phyloP scores from a whole-genome alignment of 2,888 invertebrate genomes.

The Crematogaster levior region DNA sequence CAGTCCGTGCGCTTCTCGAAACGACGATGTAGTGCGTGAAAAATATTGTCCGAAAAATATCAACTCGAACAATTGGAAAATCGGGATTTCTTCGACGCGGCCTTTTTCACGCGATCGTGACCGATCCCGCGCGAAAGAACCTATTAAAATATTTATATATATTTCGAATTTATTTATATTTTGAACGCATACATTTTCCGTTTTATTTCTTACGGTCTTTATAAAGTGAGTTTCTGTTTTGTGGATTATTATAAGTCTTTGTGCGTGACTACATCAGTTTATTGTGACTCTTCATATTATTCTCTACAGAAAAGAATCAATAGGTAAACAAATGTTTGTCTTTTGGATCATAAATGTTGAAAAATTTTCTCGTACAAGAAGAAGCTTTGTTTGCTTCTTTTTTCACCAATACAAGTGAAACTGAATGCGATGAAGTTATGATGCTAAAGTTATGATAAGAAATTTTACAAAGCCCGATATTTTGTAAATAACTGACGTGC shows the following conservation, averaged over 20 bases:
- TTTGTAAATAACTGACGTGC: neutral
- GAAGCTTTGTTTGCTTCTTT: neutral
- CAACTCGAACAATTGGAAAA: neutral
- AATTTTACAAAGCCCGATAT: neutral
- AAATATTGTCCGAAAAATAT: slow-evolving; percentile 51
- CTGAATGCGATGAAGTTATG: neutral
- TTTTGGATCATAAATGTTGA: neutral
- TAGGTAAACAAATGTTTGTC: neutral
- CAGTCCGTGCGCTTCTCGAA: slow-evolving; percentile 78
- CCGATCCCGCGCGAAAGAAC: neutral
- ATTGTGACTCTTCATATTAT: neutral
- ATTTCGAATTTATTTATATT: neutral
- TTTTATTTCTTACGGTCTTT: neutral
- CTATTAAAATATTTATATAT: neutral
- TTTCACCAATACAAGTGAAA: neutral
- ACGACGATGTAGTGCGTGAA: slow-evolving; percentile 74
- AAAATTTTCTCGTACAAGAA: neutral
- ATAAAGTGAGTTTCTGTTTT: neutral
- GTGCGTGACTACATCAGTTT: neutral
- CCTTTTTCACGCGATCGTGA: neutral
- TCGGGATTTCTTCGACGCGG: neutral
- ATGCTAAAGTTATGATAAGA: neutral
- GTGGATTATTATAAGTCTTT: slow-evolving; percentile 4
- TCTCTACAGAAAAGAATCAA: neutral
- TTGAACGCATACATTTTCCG: too few species aligned